phyloP scores from a whole-genome alignment of 2,888 invertebrate genomes.

The Silvanus unidentatus region DNA sequence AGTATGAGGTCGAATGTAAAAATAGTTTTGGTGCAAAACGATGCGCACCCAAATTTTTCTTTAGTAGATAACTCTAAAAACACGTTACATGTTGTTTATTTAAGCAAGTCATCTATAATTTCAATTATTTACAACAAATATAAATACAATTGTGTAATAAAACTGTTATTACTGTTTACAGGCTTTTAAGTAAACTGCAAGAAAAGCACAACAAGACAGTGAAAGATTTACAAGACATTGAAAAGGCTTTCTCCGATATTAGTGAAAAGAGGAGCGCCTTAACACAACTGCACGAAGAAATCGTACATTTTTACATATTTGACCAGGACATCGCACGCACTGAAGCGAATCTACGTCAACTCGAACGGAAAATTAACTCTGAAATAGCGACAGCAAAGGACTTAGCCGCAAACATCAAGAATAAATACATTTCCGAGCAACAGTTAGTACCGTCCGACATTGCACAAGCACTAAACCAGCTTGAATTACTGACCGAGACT shows the following conservation, averaged over 20 bases:
- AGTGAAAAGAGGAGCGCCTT: conserved; percentile 63
- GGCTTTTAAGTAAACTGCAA: conserved; percentile 74
- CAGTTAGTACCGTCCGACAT: conserved; percentile 69
- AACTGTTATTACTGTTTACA: conserved; percentile 39
- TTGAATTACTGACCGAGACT: conserved; percentile 77
- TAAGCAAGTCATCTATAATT: conserved; percentile 5
- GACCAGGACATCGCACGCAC: conserved; percentile 63
- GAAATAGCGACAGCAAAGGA: conserved; percentile 54
- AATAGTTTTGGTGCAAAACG: conserved; percentile 24
- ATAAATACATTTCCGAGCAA: conserved; percentile 57
- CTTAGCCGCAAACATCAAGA: conserved; percentile 55
- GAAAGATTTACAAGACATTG: conserved; percentile 71
- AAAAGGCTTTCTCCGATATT: conserved; percentile 64
- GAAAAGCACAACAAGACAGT: conserved; percentile 69
- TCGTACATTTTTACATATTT: conserved; percentile 70
- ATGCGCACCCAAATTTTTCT: conserved; percentile 2
- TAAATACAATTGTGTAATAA: neutral
- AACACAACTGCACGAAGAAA: conserved; percentile 59
- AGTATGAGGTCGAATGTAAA: conserved; percentile 30
- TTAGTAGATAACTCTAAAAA: conserved; percentile 11
- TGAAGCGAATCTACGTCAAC: conserved; percentile 54
- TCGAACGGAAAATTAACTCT: conserved; percentile 55
- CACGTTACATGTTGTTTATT: conserved; percentile 20
- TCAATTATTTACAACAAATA: conserved; percentile 2
- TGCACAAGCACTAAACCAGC: conserved; percentile 70